Evolutionary conservation across 2,113 vertebrate genomes (phyloP).

Genomic region (Dolichotis patagonum): DNA sequence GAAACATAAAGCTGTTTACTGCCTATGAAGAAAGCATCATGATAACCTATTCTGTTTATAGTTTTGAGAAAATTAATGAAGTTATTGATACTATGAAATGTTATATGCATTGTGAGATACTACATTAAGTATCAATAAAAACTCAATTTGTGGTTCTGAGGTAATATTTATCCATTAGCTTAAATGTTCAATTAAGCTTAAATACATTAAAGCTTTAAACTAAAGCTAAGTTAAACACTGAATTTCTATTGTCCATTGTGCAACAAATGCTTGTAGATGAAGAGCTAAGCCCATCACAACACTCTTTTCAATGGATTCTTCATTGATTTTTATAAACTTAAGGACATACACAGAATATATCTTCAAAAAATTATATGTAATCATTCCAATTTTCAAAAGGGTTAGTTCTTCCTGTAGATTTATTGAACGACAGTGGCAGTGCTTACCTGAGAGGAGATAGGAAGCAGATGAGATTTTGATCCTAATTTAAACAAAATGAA

Average conservation of each 20-base stretch:
- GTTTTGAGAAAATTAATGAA: slow-evolving; percentile 32
- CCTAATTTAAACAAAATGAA: neutral
- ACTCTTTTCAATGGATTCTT: neutral
- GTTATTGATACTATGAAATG: neutral
- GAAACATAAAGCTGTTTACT: neutral
- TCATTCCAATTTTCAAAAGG: neutral
- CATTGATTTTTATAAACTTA: slow-evolving; percentile 16
- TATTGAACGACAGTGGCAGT: neutral
- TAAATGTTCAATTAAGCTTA: neutral
- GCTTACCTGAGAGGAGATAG: neutral
- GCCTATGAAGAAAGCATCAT: neutral
- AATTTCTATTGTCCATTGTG: neutral
- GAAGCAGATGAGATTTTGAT: neutral
- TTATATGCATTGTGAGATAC: neutral
- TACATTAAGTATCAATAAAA: neutral
- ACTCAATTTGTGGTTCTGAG: neutral
- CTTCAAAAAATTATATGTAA: neutral
- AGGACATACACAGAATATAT: neutral
- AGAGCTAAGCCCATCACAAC: neutral
- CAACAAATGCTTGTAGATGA: neutral
- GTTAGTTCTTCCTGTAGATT: neutral
- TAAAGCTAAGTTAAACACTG: neutral
- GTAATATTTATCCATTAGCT: neutral
- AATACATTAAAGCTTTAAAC: neutral
- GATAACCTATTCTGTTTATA: neutral